Evolutionary conservation across 2,888 invertebrate species (phyloP), one percentile per base, ranked within the genome.

Genomic region (Heliconius ethilla): DNA sequence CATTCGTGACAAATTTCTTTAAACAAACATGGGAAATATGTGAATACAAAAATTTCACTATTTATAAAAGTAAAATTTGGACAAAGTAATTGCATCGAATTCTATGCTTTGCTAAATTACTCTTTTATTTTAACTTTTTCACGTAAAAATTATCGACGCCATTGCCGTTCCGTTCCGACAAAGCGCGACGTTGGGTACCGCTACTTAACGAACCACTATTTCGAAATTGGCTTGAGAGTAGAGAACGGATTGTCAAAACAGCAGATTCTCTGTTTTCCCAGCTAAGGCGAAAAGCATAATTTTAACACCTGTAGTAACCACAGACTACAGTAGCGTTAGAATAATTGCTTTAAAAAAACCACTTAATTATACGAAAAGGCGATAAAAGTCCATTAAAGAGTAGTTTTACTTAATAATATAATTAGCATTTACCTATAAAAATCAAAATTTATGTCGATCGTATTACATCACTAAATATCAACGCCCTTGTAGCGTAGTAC

Each of bases 401-500:
- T 37, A n/a, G n/a, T 67, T 67, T n/a, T 37, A 37, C 37, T 67
- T 66, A 22, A 66, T n/a, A 15, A 11, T 37, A 37, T 67, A 67
- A 67, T 37, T n/a, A 67, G 37, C 67, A 37, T 67, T 67, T 67
- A 37, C 13, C 37, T 67, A 37, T n/a, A 67, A 67, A 37, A 13
- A 67, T 37, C 37, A 11, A 29, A 66, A 33, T 33, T 66, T n/a
- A 67, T 67, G 13, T 22, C 9, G 33, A 9, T 29, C 66, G 37
- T 67, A 67, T n/a, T 11, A n/a, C 22, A 37, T 67, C 37, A 67
- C 10, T 67, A 37, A 37, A 67, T 9, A 67, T 29, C 9, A 63
- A 33, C 18, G 66, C 29, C 22, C 18, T 66, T 33, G 65, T 18
- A 33, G 33, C 22, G 33, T 33, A 22, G 66, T 33, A 4, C 18